Evolutionary conservation across 2,888 invertebrate species (phyloP).

Genomic region (Prionchulus punctatus): DNA sequence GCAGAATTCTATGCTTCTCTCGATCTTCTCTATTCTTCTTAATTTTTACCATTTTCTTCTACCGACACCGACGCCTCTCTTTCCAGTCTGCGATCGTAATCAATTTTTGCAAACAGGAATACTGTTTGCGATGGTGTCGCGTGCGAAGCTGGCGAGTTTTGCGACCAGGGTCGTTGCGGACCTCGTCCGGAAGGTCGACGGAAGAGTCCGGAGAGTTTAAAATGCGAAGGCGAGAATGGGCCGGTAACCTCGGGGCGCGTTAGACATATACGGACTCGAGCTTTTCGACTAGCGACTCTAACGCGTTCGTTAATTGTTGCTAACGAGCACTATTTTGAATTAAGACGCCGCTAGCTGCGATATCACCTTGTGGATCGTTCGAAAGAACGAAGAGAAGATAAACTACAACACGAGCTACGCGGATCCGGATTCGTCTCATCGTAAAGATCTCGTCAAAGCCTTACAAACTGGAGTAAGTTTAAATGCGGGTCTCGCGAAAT

Average conservation of each 20-base stretch:
- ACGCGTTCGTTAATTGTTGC: background rate
- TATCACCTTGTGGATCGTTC: constrained; percentile 25
- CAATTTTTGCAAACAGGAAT: too few relatives aligned
- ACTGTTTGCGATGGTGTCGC: too few relatives aligned
- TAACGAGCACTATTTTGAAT: background rate
- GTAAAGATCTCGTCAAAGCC: constrained; percentile 14
- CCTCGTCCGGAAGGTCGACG: too few relatives aligned
- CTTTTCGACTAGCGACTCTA: background rate
- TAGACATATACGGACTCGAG: background rate
- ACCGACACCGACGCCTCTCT: too few relatives aligned
- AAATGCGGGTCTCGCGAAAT: too few relatives aligned
- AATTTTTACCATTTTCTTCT: too few relatives aligned
- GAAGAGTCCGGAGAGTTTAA: too few relatives aligned
- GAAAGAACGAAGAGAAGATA: constrained; percentile 20
- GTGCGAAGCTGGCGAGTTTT: too few relatives aligned
- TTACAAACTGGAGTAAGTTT: background rate
- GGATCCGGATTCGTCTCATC: constrained; percentile 21
- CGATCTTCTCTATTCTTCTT: too few relatives aligned
- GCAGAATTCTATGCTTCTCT: too few relatives aligned
- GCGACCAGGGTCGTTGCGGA: too few relatives aligned
- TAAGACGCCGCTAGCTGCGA: constrained; percentile 13
- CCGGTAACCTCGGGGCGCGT: background rate
- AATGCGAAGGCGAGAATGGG: background rate
- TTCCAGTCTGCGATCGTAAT: too few relatives aligned
- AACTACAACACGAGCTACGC: constrained; percentile 21